Evolutionary conservation across 2,888 invertebrate genomes (phyloP).

Genomic region (Thymelicus acteon): DNA sequence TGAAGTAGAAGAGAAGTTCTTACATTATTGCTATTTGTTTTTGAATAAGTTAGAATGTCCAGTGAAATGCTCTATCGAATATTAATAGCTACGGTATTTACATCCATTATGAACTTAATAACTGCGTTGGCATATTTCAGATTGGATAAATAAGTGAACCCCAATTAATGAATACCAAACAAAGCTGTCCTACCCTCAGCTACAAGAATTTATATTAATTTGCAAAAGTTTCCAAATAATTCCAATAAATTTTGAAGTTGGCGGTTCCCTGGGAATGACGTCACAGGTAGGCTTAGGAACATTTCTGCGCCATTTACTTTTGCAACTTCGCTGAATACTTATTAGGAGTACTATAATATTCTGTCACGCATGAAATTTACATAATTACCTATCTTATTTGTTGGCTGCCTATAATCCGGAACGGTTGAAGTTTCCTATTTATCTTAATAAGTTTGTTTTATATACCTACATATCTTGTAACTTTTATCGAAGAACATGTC

Average conservation of each 20-base stretch:
- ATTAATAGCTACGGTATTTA: neutral
- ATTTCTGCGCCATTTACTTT: constrained; percentile 26
- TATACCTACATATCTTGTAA: too few species aligned
- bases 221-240: constrained; percentile 35
- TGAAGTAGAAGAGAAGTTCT: too few species aligned
- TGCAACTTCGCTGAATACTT: constrained; percentile 20
- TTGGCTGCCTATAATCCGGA: neutral
- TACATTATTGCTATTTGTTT: too few species aligned
- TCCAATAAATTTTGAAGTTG: constrained; percentile 35
- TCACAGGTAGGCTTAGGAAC: constrained; percentile 16
- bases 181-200: constrained; percentile 26
- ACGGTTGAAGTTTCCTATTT: neutral
- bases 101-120: constrained; percentile 9
- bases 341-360: neutral
- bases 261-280: constrained; percentile 19
- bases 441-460: too few species aligned
- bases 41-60: neutral
- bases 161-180: constrained; percentile 34
- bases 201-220: constrained; percentile 38
- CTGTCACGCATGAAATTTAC: neutral
- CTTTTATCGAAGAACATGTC: too few species aligned
- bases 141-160: constrained; percentile 29
- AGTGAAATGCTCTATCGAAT: neutral
- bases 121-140: neutral
- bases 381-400: neutral